phyloP scores from a whole-genome alignment of 2,113 vertebrate genomes.

The Tachysurus fulvidraco region DNA sequence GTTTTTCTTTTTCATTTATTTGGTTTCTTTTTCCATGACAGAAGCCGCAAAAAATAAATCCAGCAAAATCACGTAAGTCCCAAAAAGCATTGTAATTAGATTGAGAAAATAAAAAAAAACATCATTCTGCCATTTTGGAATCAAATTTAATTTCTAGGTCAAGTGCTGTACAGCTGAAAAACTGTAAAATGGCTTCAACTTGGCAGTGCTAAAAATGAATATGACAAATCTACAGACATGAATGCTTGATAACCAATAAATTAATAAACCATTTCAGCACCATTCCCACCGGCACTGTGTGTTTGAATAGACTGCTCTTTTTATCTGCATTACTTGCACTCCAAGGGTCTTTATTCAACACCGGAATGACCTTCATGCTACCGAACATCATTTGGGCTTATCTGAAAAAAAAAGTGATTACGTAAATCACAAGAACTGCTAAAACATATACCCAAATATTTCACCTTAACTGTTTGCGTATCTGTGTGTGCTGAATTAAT shows the following conservation, averaged over 20 bases:
- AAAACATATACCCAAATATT: not conserved
- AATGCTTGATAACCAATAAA: constrained; percentile 65
- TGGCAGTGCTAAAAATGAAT: constrained; percentile 63
- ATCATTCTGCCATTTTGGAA: constrained; percentile 27
- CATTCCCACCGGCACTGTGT: constrained; percentile 24
- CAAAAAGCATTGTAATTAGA: constrained; percentile 40
- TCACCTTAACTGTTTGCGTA: not conserved
- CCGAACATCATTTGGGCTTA: not conserved
- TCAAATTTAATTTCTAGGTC: constrained; percentile 59
- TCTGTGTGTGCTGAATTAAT: not conserved
- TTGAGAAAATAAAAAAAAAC: constrained; percentile 16
- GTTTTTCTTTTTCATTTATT: not conserved
- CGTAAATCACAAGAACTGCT: not conserved
- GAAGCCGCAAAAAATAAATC: not conserved
- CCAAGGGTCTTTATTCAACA: constrained; percentile 23
- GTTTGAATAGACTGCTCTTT: constrained; percentile 38
- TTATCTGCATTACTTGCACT: constrained; percentile 50
- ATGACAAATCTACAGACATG: constrained; percentile 59
- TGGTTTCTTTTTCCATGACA: constrained; percentile 11
- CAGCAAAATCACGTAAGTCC: constrained; percentile 20
- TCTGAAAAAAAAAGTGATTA: not conserved
- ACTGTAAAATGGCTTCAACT: constrained; percentile 20
- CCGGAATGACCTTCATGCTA: constrained; percentile 15
- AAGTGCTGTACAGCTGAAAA: constrained; percentile 41
- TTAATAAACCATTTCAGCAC: constrained; percentile 59